Conservation (phyloP, 1,140 invertebrate genomes). For the Luehdorfia chinensis region DNA sequence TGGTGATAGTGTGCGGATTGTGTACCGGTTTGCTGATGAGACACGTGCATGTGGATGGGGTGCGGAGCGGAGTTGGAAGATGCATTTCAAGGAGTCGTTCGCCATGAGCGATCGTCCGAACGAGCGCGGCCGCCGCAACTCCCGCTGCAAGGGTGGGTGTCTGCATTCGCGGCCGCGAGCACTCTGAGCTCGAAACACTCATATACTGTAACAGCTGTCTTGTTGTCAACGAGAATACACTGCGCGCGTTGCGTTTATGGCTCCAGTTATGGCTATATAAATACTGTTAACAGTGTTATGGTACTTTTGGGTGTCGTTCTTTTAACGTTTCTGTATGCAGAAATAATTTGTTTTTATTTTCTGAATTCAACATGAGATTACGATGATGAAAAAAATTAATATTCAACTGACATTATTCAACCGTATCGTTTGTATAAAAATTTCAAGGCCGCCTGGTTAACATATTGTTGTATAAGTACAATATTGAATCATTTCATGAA, state of each 20-base stretch:
- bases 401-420: too few species aligned
- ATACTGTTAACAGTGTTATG: slow-evolving; percentile 17
- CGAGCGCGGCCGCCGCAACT: slow-evolving; percentile 73
- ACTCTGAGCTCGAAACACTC: too few species aligned
- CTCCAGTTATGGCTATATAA: slow-evolving; percentile 19
- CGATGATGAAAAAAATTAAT: too few species aligned
- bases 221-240: slow-evolving; percentile 17
- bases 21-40: slow-evolving; percentile 64
- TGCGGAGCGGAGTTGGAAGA: slow-evolving; percentile 65
- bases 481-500: too few species aligned
- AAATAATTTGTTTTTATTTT: too few species aligned
- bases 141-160: slow-evolving; percentile 74
- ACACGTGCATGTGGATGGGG: slow-evolving; percentile 70
- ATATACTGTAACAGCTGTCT: slow-evolving; percentile 25
- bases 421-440: too few species aligned
- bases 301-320: too few species aligned
- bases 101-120: slow-evolving; percentile 73
- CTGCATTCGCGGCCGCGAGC: slow-evolving; percentile 39
- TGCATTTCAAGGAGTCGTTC: slow-evolving; percentile 76
- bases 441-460: too few species aligned
- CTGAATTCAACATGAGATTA: too few species aligned
- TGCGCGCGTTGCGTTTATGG: slow-evolving; percentile 28
- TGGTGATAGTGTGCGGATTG: slow-evolving; percentile 61
- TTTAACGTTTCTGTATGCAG: too few species aligned
- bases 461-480: too few species aligned